These are phyloP conservation scores for Amblyornis subalaris DNA, from an alignment of 2,113 vertebrate species.

Conservation along the genomic window DNA sequence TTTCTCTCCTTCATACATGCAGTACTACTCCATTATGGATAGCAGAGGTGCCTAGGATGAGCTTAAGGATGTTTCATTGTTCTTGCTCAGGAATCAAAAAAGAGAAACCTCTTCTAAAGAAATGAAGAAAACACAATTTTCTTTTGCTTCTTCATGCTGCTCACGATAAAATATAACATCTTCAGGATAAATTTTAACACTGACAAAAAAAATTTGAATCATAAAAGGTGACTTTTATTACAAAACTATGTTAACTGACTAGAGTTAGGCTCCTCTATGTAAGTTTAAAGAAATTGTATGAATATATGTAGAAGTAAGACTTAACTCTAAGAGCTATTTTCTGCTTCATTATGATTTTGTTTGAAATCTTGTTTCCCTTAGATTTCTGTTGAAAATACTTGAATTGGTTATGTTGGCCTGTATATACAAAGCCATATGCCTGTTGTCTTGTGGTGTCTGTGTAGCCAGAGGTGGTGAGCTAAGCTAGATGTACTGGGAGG, in stretches of 20 bases:
- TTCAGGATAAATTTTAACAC: neutral
- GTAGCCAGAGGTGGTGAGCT: neutral
- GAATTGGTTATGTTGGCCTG: neutral
- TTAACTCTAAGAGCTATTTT: neutral
- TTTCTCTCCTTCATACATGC: neutral
- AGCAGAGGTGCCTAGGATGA: neutral
- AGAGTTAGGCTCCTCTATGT: neutral
- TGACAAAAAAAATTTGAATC: neutral
- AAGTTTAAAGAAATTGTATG: neutral
- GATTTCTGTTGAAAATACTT: neutral
- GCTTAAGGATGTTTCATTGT: neutral
- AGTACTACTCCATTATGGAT: neutral
- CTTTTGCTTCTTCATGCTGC: neutral
- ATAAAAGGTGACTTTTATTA: neutral
- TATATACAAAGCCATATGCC: neutral
- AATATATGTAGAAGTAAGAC: neutral
- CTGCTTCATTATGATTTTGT: neutral
- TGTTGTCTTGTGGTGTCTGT: neutral
- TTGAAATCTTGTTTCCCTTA: neutral
- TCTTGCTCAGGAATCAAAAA: neutral
- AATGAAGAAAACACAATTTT: neutral
- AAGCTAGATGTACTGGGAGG: neutral
- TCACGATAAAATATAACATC: neutral
- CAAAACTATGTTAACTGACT: neutral
- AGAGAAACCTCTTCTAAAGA: neutral